Evolutionary conservation across 2,888 invertebrate genomes (phyloP), one percentile per base, ranked within the genome.

Genomic region (Teleogryllus oceanicus): DNA sequence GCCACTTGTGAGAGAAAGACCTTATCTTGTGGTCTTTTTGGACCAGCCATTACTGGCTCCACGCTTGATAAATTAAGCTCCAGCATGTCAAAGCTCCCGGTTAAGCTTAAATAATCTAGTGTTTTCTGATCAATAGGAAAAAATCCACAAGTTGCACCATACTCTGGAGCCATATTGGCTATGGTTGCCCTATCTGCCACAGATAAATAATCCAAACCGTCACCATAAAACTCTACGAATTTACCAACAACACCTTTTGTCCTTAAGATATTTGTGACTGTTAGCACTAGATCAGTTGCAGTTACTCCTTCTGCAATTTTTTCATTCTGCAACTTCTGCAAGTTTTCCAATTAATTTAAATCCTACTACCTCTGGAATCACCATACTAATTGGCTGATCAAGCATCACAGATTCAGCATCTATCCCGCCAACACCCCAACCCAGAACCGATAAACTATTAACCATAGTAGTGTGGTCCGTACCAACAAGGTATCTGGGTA

Each of bases 351-450:
- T 81, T 24, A 81, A 50, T 78, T 81, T 80, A 75, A 81, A 80
- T 21, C 81, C 81, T 49, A 81, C 77, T 21, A 81, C 81, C 75
- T 81, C 81, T 50, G 81, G 81, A 74, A 81, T 80, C 49, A 81
- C 20, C 81, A 81, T 81, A 74, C 37, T 75, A 78, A 81, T 78
- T 49, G 81, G 80, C 75, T 81, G 81, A 20, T 80, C 81, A 51
- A 81, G 80, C 81, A 81, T 81, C 24, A 50, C 80, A 75, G 81
- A 16, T 37, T 81, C 81, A 76, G 81, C 81, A 24, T 81, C 81
- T 51, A 81, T 81, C 12, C 80, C 81, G 18, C 80, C 81, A 74
- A 81, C 81, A 50, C 81, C 81, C 81, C 81, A 81, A 78, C 81
- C 81, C 24, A 81, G 78, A 50, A 81, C 81, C 49, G 75, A 62